Evolutionary conservation across 2,113 vertebrate genomes (phyloP).

Genomic region (Gymnorhina tibicen): DNA sequence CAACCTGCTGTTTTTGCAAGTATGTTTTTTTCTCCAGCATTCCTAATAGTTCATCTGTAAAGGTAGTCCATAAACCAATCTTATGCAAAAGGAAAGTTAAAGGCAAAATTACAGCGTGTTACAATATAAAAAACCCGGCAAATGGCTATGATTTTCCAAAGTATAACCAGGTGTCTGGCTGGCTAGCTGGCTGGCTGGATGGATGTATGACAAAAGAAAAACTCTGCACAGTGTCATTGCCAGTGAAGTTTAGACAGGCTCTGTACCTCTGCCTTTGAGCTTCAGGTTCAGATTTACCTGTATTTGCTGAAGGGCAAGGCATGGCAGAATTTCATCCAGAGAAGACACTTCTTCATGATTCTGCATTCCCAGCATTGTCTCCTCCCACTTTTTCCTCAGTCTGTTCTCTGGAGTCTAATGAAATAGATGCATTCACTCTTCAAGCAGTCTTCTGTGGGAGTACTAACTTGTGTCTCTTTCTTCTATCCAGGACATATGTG

Average conservation of each 20-base stretch:
- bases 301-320: not conserved
- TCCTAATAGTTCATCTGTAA: not conserved
- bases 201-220: not conserved
- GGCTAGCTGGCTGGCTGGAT: not conserved
- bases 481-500: not conserved
- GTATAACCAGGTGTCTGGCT: conserved; percentile 50
- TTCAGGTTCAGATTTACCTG: not conserved
- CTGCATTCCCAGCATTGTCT: not conserved
- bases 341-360: not conserved
- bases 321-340: fast-evolving
- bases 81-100: not conserved
- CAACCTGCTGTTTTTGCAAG: not conserved
- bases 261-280: not conserved
- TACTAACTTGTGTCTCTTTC: not conserved
- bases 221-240: not conserved
- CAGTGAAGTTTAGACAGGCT: not conserved
- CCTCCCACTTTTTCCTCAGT: not conserved
- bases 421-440: not conserved
- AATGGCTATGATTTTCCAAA: conserved; percentile 41
- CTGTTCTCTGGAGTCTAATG: not conserved
- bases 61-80: not conserved
- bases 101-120: conserved; percentile 29
- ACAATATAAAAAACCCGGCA: not conserved
- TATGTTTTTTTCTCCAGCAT: not conserved
- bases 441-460: not conserved